Evolutionary conservation across 1,140 invertebrate genomes (phyloP).

Genomic region (Pachypsylla venusta): DNA sequence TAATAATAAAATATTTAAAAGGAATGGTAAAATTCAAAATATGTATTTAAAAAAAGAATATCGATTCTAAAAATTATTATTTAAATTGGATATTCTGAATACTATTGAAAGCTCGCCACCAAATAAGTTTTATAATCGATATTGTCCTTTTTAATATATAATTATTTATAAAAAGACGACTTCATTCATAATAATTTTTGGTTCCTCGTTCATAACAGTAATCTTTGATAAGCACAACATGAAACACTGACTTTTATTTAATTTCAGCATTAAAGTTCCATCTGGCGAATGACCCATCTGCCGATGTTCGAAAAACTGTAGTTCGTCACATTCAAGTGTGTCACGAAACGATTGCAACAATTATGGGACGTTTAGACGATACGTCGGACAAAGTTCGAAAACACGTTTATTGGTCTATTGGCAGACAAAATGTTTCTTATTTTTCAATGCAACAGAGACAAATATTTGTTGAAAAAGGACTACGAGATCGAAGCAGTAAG

Average conservation of each 20-base stretch:
- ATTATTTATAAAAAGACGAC: no score
- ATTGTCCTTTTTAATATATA: no score
- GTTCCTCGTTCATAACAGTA: no score
- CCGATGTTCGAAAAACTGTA: conserved; percentile 50
- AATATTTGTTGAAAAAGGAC: conserved; percentile 43
- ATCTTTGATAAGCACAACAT: background rate
- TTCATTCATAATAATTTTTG: no score
- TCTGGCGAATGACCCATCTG: conserved; percentile 54
- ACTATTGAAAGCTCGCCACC: no score
- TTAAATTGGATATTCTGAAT: no score
- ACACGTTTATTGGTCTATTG: conserved; percentile 53
- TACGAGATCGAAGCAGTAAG: conserved; percentile 43
- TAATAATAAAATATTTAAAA: no score
- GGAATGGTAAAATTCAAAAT: no score
- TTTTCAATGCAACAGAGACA: conserved; percentile 52
- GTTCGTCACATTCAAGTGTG: conserved; percentile 49
- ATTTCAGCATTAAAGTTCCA: conserved; percentile 55
- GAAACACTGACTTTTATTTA: conserved; percentile 11
- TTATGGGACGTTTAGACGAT: conserved; percentile 54
- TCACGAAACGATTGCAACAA: conserved; percentile 43
- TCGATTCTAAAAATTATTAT: no score
- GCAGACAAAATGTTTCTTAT: conserved; percentile 45
- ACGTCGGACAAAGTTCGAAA: conserved; percentile 56
- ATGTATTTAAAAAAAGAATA: no score
- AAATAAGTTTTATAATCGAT: no score